phyloP scores from a whole-genome alignment of 2,113 vertebrate genomes.

The Stegastes partitus region DNA sequence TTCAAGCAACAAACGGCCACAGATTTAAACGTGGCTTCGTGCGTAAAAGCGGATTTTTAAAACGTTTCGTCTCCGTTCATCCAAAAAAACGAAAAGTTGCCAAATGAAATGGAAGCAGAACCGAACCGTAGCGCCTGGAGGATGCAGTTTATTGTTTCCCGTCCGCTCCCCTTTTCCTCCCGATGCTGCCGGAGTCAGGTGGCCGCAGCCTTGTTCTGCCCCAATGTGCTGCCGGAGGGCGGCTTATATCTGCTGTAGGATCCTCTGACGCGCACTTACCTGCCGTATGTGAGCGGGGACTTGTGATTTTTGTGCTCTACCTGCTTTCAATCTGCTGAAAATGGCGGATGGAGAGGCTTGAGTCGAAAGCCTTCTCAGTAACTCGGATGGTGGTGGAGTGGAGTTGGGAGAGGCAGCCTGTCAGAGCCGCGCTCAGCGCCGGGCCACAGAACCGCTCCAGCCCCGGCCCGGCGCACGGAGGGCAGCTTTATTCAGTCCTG shows the following conservation, averaged over 20 bases:
- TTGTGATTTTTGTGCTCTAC: constrained; percentile 74
- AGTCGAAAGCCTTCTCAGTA: constrained; percentile 66
- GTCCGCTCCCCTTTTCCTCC: constrained; percentile 45
- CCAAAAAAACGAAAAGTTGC: constrained; percentile 53
- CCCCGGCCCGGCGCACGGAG: not conserved
- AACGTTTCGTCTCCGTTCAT: constrained; percentile 5
- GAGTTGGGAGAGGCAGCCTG: constrained; percentile 74
- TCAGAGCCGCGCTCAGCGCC: constrained; percentile 38
- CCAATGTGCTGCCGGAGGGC: constrained; percentile 28
- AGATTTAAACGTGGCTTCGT: constrained; percentile 9
- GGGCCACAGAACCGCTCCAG: constrained; percentile 38
- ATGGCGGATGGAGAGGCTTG: constrained; percentile 83
- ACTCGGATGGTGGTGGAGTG: constrained; percentile 64
- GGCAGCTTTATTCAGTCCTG: not conserved
- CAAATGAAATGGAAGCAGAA: not conserved
- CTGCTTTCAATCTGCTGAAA: constrained; percentile 83
- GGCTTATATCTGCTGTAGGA: constrained; percentile 29
- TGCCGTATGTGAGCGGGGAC: constrained; percentile 69
- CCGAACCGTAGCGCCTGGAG: constrained; percentile 20
- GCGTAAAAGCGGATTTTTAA: constrained; percentile 29
- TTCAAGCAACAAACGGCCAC: constrained; percentile 56
- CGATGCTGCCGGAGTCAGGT: constrained; percentile 63
- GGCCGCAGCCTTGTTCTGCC: constrained; percentile 28
- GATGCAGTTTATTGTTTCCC: constrained; percentile 69
- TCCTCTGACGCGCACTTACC: constrained; percentile 75